phyloP scores from a whole-genome alignment of 2,888 invertebrate species.

The Sepiola atlantica region DNA sequence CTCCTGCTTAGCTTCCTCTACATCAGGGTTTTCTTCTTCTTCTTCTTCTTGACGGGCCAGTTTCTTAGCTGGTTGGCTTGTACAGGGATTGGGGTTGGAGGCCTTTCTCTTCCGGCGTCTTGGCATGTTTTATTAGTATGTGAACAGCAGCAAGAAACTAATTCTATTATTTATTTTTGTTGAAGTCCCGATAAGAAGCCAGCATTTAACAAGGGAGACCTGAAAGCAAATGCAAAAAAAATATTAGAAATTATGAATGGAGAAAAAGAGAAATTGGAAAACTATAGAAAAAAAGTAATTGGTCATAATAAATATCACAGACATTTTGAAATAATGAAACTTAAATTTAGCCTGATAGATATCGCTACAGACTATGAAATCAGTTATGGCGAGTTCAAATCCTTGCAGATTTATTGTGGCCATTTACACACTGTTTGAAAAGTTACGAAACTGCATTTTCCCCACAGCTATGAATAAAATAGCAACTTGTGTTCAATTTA shows the following conservation, averaged over 20 bases:
- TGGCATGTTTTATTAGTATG: not conserved
- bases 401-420: too few relatives aligned
- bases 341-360: too few relatives aligned
- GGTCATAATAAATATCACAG: too few relatives aligned
- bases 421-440: too few relatives aligned
- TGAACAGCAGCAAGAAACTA: not conserved
- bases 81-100: not conserved
- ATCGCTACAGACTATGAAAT: too few relatives aligned
- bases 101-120: slow-evolving; percentile 12
- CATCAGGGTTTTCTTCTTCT: not conserved
- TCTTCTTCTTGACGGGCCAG: not conserved
- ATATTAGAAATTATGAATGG: not conserved
- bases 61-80: not conserved
- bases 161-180: not conserved
- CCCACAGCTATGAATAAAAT: too few relatives aligned
- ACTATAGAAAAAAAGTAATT: not conserved
- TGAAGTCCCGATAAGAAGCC: not conserved
- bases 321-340: too few relatives aligned
- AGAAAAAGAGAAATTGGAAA: not conserved
- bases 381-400: too few relatives aligned
- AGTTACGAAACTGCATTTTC: too few relatives aligned
- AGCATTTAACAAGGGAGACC: not conserved
- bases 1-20: not conserved
- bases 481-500: too few relatives aligned
- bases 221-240: not conserved